Evolutionary conservation across 2,888 invertebrate species (phyloP), one percentile per base, ranked within the genome.

Genomic region (Drosophila emarginata): DNA sequence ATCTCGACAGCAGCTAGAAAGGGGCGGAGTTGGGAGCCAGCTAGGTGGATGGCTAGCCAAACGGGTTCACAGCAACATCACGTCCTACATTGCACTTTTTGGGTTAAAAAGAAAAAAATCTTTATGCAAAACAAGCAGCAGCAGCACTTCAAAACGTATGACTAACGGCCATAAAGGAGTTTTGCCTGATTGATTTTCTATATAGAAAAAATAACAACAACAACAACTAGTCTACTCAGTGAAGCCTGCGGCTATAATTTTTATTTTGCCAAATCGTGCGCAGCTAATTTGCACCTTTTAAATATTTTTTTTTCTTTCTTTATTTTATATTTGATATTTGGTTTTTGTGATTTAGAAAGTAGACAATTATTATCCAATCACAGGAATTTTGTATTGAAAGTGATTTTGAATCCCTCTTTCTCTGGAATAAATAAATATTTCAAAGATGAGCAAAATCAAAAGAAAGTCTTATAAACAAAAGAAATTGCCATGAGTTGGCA

Each of bases 61-160:
- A 86, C 87, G 78, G 79, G 87, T 89, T 87, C 88, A 80, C 74
- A 71, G 72, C 70, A 45, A 45, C 67, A 58, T 65, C 76, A 63
- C 86, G 86, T 78, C 88, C 87, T 82, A 88, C 87, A 87, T 88
- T 77, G 80, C 68, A 52, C 53, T 75, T 88, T 89, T 89, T 79
- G 78, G 88, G 88, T 89, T 87, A 84, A 26, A 6, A 26, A 26
- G 6, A 26, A 9, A 32, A 32, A 32, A 67, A 68, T 58, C 63
- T 54, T 54, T 67, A 77, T 70, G 67, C 78, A 80, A 78, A 82
- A 68, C 67, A 50, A 69, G 69, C 58, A 50, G 32, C 32, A 9
- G 11, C 32, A 32, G 32, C 32, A 59, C 57, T 32, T 40, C 37
- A 14, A 9, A 54, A 66, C 54, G 58, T 71, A 76, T 70, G 72